Conservation (phyloP, 2,113 vertebrate genomes). For the Callopanchax toddi region DNA sequence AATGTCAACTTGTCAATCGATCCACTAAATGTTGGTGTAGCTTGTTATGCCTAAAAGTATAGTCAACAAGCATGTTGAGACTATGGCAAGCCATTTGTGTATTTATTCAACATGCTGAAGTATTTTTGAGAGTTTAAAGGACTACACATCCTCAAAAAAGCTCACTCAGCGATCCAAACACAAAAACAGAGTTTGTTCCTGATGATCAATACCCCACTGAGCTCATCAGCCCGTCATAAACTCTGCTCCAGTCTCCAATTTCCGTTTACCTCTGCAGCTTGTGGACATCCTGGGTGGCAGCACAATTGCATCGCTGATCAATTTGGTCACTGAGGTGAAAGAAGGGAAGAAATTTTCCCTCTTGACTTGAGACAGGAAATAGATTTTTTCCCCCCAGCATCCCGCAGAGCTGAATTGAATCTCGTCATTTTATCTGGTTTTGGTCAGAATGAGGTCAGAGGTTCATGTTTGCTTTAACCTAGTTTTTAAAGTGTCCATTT, state of each 20-base stretch:
- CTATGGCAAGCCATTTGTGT: not conserved
- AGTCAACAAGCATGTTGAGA: too few species aligned
- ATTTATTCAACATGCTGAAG: not conserved
- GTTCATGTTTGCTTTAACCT: not conserved
- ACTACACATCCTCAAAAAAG: not conserved
- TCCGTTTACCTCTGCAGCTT: slow-evolving; percentile 3
- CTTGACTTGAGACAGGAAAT: slow-evolving; percentile 33
- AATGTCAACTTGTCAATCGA: too few species aligned
- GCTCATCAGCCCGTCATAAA: slow-evolving; percentile 23
- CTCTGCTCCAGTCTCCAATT: slow-evolving; percentile 5
- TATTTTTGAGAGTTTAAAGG: not conserved
- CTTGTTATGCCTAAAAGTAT: too few species aligned
- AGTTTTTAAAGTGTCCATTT: not conserved
- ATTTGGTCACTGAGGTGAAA: slow-evolving; percentile 23
- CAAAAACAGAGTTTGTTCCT: not conserved
- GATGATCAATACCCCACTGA: slow-evolving; percentile 26
- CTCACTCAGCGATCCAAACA: slow-evolving; percentile 8
- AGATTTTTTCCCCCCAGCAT: slow-evolving; percentile 20
- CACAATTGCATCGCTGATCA: slow-evolving; percentile 28
- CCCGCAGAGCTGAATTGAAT: slow-evolving; percentile 9
- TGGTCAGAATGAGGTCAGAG: not conserved
- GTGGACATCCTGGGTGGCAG: slow-evolving; percentile 17
- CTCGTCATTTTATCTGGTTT: not conserved
- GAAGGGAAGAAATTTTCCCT: slow-evolving; percentile 16
- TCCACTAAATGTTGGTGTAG: too few species aligned